Percentiles rank a stretch among this genome's conserved stretches.
Evolutionary conservation across 2,797 vertebrate species (phyloP).

Genomic region (Uromys caudimaculatus): DNA sequence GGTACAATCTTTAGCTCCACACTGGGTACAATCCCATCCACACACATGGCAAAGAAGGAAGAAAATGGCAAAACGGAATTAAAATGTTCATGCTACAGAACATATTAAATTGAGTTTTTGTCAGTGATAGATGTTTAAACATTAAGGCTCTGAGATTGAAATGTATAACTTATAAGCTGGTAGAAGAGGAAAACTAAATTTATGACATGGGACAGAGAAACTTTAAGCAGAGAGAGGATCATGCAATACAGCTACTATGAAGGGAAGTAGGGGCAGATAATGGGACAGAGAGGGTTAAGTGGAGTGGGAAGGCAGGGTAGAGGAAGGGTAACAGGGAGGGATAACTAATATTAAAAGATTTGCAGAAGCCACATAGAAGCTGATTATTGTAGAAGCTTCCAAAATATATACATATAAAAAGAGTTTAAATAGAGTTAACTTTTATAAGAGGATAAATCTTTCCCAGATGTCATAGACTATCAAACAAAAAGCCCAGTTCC

Average conservation of each 20-base stretch:
- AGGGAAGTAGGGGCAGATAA: background rate
- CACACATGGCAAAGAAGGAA: background rate
- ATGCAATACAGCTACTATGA: background rate
- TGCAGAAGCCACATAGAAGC: background rate
- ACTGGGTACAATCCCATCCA: background rate
- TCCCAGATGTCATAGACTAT: background rate
- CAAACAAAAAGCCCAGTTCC: background rate
- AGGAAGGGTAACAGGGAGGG: background rate
- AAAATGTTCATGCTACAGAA: constrained; percentile 41
- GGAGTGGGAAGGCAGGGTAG: background rate
- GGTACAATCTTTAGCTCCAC: background rate
- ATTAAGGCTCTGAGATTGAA: constrained; percentile 40
- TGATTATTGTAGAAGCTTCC: background rate
- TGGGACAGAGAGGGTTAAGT: background rate
- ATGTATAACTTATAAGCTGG: background rate
- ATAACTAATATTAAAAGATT: background rate
- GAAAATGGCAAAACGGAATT: background rate
- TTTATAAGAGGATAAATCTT: background rate
- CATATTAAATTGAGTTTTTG: constrained; percentile 33
- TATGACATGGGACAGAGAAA: background rate
- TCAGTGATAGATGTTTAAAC: constrained; percentile 41
- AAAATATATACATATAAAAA: background rate
- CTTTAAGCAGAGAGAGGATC: background rate
- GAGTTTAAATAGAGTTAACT: background rate
- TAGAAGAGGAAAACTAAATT: constrained; percentile 43